These are phyloP conservation scores for Chroicocephalus ridibundus DNA, from an alignment of 2,113 vertebrate genomes.

Conservation along the genomic window DNA sequence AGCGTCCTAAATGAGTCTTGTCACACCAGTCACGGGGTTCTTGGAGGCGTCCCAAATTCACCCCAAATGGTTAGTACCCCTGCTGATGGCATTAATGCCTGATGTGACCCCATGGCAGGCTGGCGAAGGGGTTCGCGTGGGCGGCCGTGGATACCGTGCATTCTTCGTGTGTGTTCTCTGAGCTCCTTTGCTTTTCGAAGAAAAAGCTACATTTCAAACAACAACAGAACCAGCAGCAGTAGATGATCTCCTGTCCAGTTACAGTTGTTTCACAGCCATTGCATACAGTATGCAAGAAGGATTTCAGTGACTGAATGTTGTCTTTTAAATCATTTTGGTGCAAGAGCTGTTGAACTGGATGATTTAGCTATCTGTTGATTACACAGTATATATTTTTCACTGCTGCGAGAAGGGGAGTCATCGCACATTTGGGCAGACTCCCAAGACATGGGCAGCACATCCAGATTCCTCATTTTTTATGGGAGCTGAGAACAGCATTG, in stretches of 20 bases:
- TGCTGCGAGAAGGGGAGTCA: neutral
- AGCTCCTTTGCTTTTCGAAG: neutral
- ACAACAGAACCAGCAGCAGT: neutral
- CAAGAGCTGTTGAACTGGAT: neutral
- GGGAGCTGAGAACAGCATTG: neutral
- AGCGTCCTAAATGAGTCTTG: neutral
- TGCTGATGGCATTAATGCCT: neutral
- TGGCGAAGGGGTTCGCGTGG: neutral
- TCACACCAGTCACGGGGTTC: neutral
- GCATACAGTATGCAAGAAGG: neutral
- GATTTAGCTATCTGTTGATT: constrained; percentile 43
- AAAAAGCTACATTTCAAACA: neutral
- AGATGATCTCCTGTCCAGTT: neutral
- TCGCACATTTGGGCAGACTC: neutral
- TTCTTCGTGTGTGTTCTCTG: neutral
- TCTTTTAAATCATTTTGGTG: constrained; percentile 19
- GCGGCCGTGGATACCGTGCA: fast-evolving
- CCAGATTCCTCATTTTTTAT: neutral
- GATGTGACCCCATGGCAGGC: neutral
- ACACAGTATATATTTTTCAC: neutral
- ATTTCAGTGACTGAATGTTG: neutral
- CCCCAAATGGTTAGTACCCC: neutral
- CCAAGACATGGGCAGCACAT: neutral
- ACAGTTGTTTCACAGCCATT: neutral
- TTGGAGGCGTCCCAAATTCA: neutral